A percentile compares a stretch with the other conserved stretches of the same genome.
These are phyloP conservation scores for Paramormyrops kingsleyae DNA, from an alignment of 2,113 vertebrate genomes.

Conservation along the genomic window DNA sequence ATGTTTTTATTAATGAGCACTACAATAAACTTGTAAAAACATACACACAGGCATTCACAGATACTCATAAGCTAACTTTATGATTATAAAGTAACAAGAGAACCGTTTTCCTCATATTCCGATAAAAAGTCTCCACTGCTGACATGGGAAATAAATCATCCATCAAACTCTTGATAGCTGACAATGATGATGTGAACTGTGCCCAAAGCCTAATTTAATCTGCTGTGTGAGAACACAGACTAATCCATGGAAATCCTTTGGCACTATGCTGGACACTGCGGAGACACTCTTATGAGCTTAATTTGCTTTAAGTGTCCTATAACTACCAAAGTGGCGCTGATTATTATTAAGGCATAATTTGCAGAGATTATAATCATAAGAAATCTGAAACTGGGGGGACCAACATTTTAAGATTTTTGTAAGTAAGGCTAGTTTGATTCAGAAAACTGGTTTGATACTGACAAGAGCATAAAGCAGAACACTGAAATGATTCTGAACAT, in stretches of 20 bases:
- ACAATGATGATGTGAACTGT: background rate
- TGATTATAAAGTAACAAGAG: background rate
- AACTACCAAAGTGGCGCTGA: background rate
- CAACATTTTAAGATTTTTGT: background rate
- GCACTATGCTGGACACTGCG: background rate
- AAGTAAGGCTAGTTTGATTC: background rate
- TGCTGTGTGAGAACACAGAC: background rate
- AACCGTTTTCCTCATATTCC: background rate
- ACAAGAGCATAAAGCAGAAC: background rate
- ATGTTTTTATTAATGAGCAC: background rate
- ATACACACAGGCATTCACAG: background rate
- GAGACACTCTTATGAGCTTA: background rate
- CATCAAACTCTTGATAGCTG: background rate
- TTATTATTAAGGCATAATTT: slow-evolving; percentile 23
- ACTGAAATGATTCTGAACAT: background rate
- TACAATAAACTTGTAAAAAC: background rate
- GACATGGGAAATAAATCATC: background rate
- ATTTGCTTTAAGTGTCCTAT: slow-evolving; percentile 7
- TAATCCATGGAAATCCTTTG: background rate
- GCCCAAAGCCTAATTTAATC: background rate
- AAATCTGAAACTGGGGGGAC: background rate
- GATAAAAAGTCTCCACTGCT: background rate
- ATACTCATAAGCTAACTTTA: background rate
- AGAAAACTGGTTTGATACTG: background rate
- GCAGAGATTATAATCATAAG: slow-evolving; percentile 19